Evolutionary conservation across 2,113 vertebrate species (phyloP).

Genomic region (Mus pahari): DNA sequence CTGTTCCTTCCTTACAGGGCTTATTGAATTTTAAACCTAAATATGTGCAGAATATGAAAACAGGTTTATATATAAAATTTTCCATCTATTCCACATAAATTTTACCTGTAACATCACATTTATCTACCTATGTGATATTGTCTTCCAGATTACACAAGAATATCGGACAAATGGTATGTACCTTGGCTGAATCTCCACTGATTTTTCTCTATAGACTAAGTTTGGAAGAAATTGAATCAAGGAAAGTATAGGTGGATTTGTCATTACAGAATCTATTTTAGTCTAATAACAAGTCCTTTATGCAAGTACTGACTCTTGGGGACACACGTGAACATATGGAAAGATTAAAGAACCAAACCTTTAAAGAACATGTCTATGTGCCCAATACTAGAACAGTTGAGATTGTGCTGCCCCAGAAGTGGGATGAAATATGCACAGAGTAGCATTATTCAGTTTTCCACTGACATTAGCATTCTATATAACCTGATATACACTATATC

Average conservation of each 20-base stretch:
- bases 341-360: not conserved
- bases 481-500: not conserved
- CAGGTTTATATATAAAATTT: slow-evolving; percentile 31
- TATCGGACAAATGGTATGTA: not conserved
- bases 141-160: not conserved
- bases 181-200: not conserved
- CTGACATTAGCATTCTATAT: not conserved
- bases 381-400: not conserved
- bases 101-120: not conserved
- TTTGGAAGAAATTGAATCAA: not conserved
- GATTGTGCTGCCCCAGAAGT: not conserved
- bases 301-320: not conserved
- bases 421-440: not conserved
- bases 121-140: not conserved
- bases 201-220: slow-evolving; percentile 6
- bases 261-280: not conserved
- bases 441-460: not conserved
- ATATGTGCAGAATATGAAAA: slow-evolving; percentile 7
- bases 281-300: not conserved
- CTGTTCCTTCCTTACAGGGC: not conserved
- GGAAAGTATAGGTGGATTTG: not conserved
- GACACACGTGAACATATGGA: not conserved
- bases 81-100: slow-evolving; percentile 39
- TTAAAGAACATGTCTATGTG: not conserved
- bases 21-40: slow-evolving; percentile 60